A percentile compares a stretch with the other conserved stretches of the same genome.
Conservation (phyloP, 2,113 vertebrate genomes). For the Taurulus bubalis region DNA sequence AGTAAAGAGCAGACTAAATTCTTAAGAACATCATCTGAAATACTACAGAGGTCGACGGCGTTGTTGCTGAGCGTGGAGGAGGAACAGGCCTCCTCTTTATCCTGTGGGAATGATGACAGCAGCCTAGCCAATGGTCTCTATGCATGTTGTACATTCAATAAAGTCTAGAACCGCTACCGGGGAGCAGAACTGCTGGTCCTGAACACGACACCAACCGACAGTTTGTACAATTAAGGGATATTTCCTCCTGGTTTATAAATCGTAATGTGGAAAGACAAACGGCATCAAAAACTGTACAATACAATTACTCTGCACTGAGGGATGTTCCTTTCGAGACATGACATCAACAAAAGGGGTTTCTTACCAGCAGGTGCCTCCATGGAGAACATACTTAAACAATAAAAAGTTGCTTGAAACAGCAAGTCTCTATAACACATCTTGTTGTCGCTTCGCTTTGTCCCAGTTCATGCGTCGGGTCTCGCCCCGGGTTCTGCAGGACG, state of each 20-base stretch:
- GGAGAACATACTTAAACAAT: conserved; percentile 27
- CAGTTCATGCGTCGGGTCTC: conserved; percentile 10
- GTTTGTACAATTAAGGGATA: conserved; percentile 49
- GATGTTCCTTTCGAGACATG: conserved; percentile 33
- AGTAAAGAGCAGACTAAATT: background rate
- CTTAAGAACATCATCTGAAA: conserved; percentile 27
- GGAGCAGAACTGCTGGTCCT: conserved; percentile 67
- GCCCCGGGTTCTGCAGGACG: conserved; percentile 35
- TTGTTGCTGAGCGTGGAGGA: conserved; percentile 11
- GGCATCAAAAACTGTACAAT: conserved; percentile 12
- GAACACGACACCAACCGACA: conserved; percentile 5
- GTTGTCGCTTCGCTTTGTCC: conserved; percentile 1
- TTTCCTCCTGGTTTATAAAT: conserved; percentile 4
- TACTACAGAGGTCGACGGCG: conserved; percentile 14
- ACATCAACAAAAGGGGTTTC: conserved; percentile 9
- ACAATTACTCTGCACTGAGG: conserved; percentile 16
- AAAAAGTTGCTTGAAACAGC: conserved; percentile 47
- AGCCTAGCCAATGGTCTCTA: conserved; percentile 1
- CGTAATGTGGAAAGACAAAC: conserved; percentile 22
- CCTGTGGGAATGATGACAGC: conserved; percentile 31
- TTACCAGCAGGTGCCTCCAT: conserved; percentile 4
- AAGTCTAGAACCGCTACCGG: conserved; percentile 68
- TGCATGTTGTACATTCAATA: conserved; percentile 69
- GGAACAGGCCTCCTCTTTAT: conserved; percentile 4
- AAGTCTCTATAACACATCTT: conserved; percentile 31